Conservation (phyloP, 2,113 vertebrate genomes). For the Trogon melanurus region DNA sequence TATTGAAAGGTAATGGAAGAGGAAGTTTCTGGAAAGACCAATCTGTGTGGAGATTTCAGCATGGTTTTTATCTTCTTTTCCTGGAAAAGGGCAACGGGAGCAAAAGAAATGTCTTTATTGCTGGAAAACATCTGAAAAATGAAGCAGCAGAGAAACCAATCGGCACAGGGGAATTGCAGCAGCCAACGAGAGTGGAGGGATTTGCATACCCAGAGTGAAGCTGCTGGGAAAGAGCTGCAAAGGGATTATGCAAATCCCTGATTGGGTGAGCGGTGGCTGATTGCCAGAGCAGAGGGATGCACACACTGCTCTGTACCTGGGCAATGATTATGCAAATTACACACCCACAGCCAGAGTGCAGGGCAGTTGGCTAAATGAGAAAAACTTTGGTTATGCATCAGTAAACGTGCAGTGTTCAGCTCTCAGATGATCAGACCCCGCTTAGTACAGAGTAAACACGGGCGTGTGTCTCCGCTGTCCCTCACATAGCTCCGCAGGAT, state of each 20-base stretch:
- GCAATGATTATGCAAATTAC: constrained; percentile 53
- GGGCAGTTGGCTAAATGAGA: constrained; percentile 44
- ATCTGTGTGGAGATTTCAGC: not conserved
- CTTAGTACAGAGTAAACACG: not conserved
- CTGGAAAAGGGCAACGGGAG: not conserved
- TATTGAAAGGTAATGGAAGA: not conserved
- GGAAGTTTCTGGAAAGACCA: not conserved
- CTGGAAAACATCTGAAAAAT: not conserved
- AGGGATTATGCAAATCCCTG: constrained; percentile 68
- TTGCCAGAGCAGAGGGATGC: constrained; percentile 46
- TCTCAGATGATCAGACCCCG: rapidly evolving
- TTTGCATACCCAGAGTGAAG: constrained; percentile 47
- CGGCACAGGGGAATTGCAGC: not conserved
- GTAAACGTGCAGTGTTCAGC: not conserved
- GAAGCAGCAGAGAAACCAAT: not conserved
- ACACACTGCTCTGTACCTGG: constrained; percentile 19
- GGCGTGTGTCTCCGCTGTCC: not conserved
- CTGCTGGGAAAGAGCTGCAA: constrained; percentile 56
- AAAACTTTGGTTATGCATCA: not conserved
- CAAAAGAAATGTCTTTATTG: not conserved
- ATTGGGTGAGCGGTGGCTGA: constrained; percentile 60
- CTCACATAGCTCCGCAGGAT: rapidly evolving
- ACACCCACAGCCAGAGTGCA: constrained; percentile 26
- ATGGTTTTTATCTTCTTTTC: not conserved
- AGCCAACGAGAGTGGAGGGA: constrained; percentile 52